Evolutionary conservation across 1,140 invertebrate species (phyloP), one percentile per base, ranked within the genome.

Genomic region (Drosophila carrolli): DNA sequence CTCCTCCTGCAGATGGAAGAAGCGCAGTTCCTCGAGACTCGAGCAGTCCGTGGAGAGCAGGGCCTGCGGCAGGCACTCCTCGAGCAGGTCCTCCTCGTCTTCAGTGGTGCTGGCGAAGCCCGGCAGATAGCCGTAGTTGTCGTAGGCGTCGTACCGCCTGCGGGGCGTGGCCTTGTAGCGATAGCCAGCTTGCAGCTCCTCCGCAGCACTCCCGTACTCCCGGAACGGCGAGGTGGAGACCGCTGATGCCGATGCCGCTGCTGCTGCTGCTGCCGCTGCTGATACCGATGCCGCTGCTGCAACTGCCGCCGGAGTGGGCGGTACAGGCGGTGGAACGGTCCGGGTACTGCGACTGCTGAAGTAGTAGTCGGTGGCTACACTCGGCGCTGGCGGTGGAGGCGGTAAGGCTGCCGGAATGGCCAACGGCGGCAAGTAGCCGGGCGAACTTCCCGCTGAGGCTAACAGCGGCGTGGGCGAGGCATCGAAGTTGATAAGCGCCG

Each of bases 111-210:
- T 88, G 77, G 84, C 67, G 37, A 89, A 68, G 58, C 84, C 85
- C 46, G 84, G 84, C 84, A 89, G 60, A 63, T 89, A 89, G 58
- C 84, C 84, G 84, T 89, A 89, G 61, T 89, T 86, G 63, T 86
- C 83, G 83, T 86, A 86, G 60, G 83, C 83, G 83, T 86, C 83
- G 83, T 89, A 86, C 60, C 84, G 77, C 80, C 84, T 76, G 54
- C 80, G 50, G 67, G 85, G 75, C 75, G 90, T 78, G 51, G 85
- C 72, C 80, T 91, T 79, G 74, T 88, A 89, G 43, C 82, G 80
- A 89, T 90, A 89, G 66, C 90, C 81, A 90, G 86, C 50, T 86
- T 91, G 79, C 61, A 90, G 72, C 71, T 83, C 81, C 82, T 84
- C 84, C 44, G 78, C 84, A 48, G 76, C 75, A 38, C 59, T 74